phyloP scores from a whole-genome alignment of 2,888 invertebrate species.

The Tuta absoluta region DNA sequence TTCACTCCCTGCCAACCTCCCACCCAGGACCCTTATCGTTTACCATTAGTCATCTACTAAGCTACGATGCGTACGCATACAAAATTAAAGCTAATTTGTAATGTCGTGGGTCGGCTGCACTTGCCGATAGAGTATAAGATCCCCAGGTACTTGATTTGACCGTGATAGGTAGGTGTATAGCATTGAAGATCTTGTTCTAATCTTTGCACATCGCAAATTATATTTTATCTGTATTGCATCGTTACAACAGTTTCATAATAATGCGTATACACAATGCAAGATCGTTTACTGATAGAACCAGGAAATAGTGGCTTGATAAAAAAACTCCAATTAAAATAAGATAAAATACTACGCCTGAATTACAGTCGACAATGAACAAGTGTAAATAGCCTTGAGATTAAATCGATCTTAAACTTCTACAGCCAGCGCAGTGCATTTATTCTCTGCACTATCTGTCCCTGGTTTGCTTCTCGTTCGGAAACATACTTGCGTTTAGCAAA shows the following conservation, averaged over 20 bases:
- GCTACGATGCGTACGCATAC: no score
- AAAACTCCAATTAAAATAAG: slow-evolving; percentile 14
- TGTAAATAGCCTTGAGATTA: neutral
- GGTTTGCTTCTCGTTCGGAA: no score
- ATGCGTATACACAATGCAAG: neutral
- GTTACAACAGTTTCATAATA: slow-evolving; percentile 5
- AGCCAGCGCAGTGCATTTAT: no score
- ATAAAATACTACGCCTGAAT: slow-evolving; percentile 7
- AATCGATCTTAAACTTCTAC: no score
- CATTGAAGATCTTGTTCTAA: slow-evolving; percentile 2
- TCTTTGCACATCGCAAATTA: slow-evolving; percentile 6
- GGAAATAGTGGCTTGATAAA: slow-evolving; percentile 7
- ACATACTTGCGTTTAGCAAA: no score
- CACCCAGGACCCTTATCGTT: no score
- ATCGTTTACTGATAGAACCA: slow-evolving; percentile 4
- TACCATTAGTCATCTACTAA: no score
- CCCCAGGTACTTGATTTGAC: neutral
- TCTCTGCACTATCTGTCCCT: no score
- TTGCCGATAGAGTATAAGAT: no score
- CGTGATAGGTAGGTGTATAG: slow-evolving; percentile 1
- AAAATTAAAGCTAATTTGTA: no score
- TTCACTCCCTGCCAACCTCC: no score
- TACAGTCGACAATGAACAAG: neutral
- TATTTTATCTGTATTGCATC: neutral
- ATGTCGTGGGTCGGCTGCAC: no score